A percentile compares a stretch with the other conserved stretches of the same genome.
Evolutionary conservation across 2,888 invertebrate species (phyloP).

Genomic region (Heteromyza rotundicornis): DNA sequence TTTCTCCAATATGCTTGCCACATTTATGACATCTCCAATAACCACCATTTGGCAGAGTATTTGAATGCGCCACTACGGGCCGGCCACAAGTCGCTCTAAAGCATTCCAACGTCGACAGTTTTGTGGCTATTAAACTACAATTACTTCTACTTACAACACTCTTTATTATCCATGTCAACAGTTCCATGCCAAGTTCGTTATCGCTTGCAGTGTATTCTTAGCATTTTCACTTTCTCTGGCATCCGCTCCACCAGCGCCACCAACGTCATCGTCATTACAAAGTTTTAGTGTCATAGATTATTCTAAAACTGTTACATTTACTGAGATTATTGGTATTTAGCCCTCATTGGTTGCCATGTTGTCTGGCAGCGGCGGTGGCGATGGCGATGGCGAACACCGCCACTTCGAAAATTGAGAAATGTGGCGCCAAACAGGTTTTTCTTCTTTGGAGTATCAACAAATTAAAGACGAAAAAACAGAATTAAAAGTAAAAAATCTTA

Average conservation of each 20-base stretch:
- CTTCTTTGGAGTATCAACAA: not conserved
- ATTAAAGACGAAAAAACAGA: not conserved
- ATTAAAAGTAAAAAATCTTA: too few species aligned
- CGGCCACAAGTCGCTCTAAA: too few species aligned
- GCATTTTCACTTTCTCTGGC: not conserved
- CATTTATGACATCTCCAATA: not conserved
- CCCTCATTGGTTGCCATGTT: not conserved
- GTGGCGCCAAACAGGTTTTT: slow-evolving; percentile 6
- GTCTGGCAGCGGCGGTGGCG: not conserved
- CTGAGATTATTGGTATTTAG: slow-evolving; percentile 1
- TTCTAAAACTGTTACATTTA: not conserved
- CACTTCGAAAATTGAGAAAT: not conserved
- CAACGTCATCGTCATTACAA: too few species aligned
- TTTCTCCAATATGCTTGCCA: not conserved
- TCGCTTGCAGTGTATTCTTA: not conserved
- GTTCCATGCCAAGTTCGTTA: too few species aligned
- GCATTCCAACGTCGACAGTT: not conserved
- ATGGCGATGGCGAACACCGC: not conserved
- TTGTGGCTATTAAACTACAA: slow-evolving; percentile 51
- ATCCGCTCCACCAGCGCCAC: not conserved
- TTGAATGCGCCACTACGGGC: not conserved
- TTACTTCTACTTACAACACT: slow-evolving; percentile 26
- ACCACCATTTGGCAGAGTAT: not conserved
- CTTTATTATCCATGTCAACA: too few species aligned
- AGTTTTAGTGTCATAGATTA: not conserved